Conservation (phyloP, 2,797 vertebrate genomes). For the Lacerta bilineata region DNA sequence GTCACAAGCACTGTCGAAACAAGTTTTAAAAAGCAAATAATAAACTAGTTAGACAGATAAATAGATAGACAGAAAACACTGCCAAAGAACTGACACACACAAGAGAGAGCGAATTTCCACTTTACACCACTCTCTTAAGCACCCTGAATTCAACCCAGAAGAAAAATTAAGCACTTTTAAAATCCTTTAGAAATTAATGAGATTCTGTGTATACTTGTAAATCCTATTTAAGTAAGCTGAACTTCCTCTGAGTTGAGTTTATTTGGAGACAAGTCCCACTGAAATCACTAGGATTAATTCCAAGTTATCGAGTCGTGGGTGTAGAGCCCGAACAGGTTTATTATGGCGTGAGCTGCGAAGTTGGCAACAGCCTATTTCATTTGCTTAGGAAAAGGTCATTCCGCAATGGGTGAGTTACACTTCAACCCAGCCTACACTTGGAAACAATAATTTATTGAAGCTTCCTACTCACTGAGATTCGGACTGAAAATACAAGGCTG, state of each 20-base stretch:
- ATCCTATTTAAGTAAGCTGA: not conserved
- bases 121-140: not conserved
- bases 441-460: not conserved
- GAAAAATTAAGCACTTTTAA: not conserved
- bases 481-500: not conserved
- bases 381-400: not conserved
- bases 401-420: not conserved
- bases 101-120: not conserved
- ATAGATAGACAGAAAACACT: not conserved
- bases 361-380: not conserved
- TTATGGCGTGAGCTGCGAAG: not conserved
- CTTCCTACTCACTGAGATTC: not conserved
- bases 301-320: not conserved
- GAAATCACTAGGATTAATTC: not conserved
- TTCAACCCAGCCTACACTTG: too few species aligned
- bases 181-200: not conserved
- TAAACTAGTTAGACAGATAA: not conserved
- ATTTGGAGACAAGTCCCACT: not conserved
- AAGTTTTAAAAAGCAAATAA: not conserved
- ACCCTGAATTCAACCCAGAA: not conserved
- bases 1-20: not conserved
- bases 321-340: constrained; percentile 6
- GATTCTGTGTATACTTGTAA: not conserved
- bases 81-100: not conserved
- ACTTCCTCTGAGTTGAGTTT: not conserved